phyloP scores from a whole-genome alignment of 2,113 vertebrate genomes.

The Meleagris gallopavo region DNA sequence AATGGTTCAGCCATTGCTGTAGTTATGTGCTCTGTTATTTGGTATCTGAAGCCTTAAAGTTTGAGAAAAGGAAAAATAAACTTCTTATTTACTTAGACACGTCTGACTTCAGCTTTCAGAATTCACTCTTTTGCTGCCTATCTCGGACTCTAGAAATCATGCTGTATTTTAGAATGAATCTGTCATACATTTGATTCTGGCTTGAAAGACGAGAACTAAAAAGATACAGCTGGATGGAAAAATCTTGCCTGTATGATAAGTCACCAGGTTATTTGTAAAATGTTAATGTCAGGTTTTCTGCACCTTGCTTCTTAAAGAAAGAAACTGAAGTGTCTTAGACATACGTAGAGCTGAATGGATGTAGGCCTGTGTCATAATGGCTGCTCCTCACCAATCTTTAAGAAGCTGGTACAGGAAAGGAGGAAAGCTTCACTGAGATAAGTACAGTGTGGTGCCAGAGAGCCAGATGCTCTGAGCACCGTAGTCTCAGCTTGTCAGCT shows the following conservation, averaged over 20 bases:
- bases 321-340: background rate
- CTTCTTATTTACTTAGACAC: background rate
- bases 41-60: background rate
- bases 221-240: background rate
- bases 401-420: background rate
- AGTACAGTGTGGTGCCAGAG: background rate
- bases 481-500: slow-evolving; percentile 38
- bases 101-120: background rate
- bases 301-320: background rate
- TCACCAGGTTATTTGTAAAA: background rate
- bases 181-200: background rate
- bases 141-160: background rate
- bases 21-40: background rate
- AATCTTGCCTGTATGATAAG: background rate
- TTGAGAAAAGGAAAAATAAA: background rate
- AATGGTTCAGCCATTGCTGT: background rate
- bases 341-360: background rate
- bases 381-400: background rate
- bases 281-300: background rate
- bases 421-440: background rate
- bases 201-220: background rate
- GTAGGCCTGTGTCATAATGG: background rate
- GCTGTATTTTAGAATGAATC: background rate
- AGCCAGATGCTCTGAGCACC: background rate
- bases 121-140: background rate